phyloP scores from a whole-genome alignment of 2,888 invertebrate genomes.

The Phymatocera aterrima region DNA sequence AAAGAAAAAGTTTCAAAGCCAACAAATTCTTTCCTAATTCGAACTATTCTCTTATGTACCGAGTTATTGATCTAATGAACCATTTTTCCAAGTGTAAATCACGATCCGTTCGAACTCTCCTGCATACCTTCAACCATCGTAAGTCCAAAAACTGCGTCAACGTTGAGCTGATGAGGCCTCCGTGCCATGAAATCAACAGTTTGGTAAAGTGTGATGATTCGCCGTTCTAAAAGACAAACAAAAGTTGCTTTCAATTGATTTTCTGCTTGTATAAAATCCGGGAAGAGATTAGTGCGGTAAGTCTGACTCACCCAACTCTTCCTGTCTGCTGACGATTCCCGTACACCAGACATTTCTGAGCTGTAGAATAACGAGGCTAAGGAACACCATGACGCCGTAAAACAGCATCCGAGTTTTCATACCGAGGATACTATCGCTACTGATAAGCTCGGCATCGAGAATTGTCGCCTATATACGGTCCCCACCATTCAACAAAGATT shows the following conservation, averaged over 20 bases:
- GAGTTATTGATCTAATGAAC: background rate
- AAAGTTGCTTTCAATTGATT: background rate
- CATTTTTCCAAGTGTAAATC: background rate
- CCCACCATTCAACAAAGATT: constrained; percentile 18
- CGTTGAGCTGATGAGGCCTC: constrained; percentile 68
- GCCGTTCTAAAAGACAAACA: background rate
- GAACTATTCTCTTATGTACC: background rate
- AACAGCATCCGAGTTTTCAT: constrained; percentile 12
- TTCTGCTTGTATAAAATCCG: background rate
- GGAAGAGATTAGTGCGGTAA: background rate
- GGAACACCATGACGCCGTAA: background rate
- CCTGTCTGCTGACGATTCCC: background rate
- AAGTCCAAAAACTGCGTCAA: constrained; percentile 70
- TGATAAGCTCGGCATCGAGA: constrained; percentile 5
- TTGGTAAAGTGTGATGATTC: constrained; percentile 54
- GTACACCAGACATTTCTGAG: background rate
- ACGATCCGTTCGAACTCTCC: background rate
- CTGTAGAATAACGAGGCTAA: constrained; percentile 6
- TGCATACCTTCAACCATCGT: constrained; percentile 70
- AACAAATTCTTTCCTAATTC: background rate
- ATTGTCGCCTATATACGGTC: constrained; percentile 33
- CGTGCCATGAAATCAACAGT: constrained; percentile 65
- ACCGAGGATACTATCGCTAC: constrained; percentile 4
- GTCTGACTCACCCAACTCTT: constrained; percentile 7
- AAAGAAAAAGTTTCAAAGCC: background rate